Evolutionary conservation across 2,113 vertebrate genomes (phyloP), one percentile per base, ranked within the genome.

Genomic region (Larimichthys polyactis): DNA sequence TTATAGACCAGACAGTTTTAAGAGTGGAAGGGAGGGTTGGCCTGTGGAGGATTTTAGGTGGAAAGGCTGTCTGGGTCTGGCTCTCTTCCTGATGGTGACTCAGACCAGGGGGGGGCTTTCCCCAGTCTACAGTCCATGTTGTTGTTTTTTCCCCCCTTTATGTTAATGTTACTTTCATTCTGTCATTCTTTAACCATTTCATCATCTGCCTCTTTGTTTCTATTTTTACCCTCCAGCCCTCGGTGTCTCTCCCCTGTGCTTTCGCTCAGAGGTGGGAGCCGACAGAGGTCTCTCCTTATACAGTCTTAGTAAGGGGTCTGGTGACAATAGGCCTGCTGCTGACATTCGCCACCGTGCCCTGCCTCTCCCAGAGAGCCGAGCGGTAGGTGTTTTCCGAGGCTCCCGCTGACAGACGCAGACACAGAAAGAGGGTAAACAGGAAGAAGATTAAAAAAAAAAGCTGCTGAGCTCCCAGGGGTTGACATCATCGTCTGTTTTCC

Each of bases 341-440:
- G 75, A 82, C 67, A 67, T 81, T 70, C 48, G n/a, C 79, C 19
- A 12, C 67, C 16, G 54, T 59, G 76, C 68, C 48, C 70, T 49
- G 48, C 48, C 66, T 81, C 83, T 91, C 84, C 73, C 27, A 44
- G 32, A 64, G 83, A 82, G 78, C 65, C n/a, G 59, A 75, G 72
- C 32, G 0, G 48, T 87, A 72, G 92, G 90, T 91, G 88, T 85
- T 93, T 93, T 83, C 88, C 55, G 16, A 65, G 1, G 46, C 22
- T 82, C 87, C 58, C 0, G 72, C 85, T 86, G 85, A 82, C 84
- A 86, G 67, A 79, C 17, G 6, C 81, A 83, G 75, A 69, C 81
- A 76, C 57, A 77, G 75, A 36, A 55, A 58, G 62, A 75, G 66
- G 29, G 87, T 87, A 93, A 93, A 93, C 93, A 92, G 93, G 93